Evolutionary conservation across 2,888 invertebrate genomes (phyloP), one percentile per base, ranked within the genome.

Genomic region (Colostygia pectinataria): DNA sequence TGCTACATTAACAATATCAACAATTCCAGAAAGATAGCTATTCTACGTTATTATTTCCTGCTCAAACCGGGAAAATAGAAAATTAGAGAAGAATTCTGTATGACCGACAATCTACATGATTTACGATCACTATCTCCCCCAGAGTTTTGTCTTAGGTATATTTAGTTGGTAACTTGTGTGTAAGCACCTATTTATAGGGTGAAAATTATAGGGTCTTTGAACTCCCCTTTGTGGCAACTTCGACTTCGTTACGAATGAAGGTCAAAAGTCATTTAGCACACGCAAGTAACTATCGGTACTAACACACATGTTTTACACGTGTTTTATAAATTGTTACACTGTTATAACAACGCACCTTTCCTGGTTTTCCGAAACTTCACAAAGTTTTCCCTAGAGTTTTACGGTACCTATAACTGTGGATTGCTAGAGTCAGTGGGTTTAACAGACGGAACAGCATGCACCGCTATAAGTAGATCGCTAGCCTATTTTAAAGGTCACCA

Each of bases 191-290:
- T 59, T 50, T 48, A 39, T 40, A 55, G 63, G 64, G 65, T 59
- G 61, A 56, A 41, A 49, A 60, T 65, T 63, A 57, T 13, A 42
- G 45, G 69, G 65, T 66, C 53, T 51, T 59, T 72, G 68, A 68
- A 61, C 71, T 56, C 53, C 38, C 39, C 37, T 55, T 57, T 44
- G 39, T 36, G 41, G 47, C 12, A 39, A 39, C 25, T 38, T 43
- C 8, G 12, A 33, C 41, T 18, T 42, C 6, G 10, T 29, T 24
- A 31, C 15, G 20, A 42, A 34, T 40, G 33, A 41, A 52, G 27
- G 42, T 40, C 39, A 33, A 44, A 45, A 45, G 46, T 49, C 34
- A 55, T 55, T 55, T 48, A 44, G 13, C 43, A 31, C 44, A 10
- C 10, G 1, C 18, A 33, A n/a, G 43, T 54, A 43, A 56, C 55